phyloP scores from a whole-genome alignment of 2,113 vertebrate genomes.

The Plecotus auritus region DNA sequence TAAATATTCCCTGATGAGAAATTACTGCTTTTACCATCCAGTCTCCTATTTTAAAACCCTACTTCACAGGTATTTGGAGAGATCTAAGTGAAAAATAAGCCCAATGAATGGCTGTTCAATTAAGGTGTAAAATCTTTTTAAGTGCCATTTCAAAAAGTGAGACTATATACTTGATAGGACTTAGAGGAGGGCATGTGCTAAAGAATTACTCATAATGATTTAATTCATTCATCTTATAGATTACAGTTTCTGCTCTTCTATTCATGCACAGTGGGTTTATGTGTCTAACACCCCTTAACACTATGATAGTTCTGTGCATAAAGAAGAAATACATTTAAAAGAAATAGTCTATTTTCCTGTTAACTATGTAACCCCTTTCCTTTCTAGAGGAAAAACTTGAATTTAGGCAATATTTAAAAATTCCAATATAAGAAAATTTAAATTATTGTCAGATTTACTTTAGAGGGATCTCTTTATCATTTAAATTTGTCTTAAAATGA shows the following conservation, averaged over 20 bases:
- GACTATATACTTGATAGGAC: constrained; percentile 33
- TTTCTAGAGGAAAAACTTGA: neutral
- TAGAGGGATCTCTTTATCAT: neutral
- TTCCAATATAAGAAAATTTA: neutral
- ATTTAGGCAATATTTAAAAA: neutral
- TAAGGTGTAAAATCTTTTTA: constrained; percentile 47
- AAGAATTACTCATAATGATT: constrained; percentile 56
- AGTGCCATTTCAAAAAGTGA: constrained; percentile 49
- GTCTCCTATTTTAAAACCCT: constrained; percentile 34
- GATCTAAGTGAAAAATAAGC: constrained; percentile 49
- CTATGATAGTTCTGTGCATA: constrained; percentile 33
- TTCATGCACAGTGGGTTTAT: constrained; percentile 52
- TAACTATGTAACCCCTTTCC: neutral
- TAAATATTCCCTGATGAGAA: constrained; percentile 61
- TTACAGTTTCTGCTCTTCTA: constrained; percentile 32
- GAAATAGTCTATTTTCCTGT: constrained; percentile 19
- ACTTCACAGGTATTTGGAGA: constrained; percentile 50
- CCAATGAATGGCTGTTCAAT: constrained; percentile 30
- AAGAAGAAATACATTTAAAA: constrained; percentile 38
- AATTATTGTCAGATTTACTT: neutral
- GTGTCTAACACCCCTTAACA: constrained; percentile 42
- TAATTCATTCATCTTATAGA: constrained; percentile 51
- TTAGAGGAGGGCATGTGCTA: constrained; percentile 13
- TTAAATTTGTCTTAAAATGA: neutral
- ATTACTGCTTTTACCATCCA: constrained; percentile 49